phyloP scores from a whole-genome alignment of 2,797 vertebrate genomes.

The Phoebastria nigripes region DNA sequence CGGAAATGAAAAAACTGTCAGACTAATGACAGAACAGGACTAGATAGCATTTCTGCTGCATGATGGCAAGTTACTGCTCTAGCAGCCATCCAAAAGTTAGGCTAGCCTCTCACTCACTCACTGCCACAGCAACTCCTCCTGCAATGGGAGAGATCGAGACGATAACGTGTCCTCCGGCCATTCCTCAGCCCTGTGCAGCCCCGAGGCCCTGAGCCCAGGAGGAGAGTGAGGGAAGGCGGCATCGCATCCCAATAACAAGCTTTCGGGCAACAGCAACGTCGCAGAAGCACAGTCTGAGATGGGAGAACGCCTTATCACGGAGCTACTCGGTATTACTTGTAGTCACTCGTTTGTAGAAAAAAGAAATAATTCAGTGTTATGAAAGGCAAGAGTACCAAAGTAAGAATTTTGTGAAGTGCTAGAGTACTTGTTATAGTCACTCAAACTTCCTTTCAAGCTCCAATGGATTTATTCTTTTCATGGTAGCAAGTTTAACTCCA shows the following conservation, averaged over 20 bases:
- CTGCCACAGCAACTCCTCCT: not conserved
- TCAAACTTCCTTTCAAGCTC: not conserved
- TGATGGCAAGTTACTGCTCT: not conserved
- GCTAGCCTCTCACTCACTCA: not conserved
- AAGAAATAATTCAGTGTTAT: not conserved
- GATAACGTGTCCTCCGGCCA: not conserved
- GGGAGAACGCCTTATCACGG: not conserved
- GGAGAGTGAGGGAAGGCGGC: not conserved
- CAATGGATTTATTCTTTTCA: not conserved
- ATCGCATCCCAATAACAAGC: not conserved
- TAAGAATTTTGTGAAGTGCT: not conserved
- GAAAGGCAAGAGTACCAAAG: not conserved
- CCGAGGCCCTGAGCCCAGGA: not conserved
- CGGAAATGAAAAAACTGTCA: not conserved
- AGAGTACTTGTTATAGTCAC: not conserved
- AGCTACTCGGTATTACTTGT: fast-evolving
- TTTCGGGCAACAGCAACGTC: not conserved
- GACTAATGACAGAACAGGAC: not conserved
- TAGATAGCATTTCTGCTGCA: not conserved
- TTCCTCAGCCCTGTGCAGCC: not conserved
- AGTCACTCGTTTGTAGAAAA: not conserved
- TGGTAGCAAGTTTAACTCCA: not conserved
- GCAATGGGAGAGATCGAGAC: fast-evolving
- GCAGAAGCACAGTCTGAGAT: not conserved
- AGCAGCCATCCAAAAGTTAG: not conserved